These are phyloP conservation scores for Lithobates sylvaticus DNA, from an alignment of 2,797 vertebrate species.

Conservation along the genomic window DNA sequence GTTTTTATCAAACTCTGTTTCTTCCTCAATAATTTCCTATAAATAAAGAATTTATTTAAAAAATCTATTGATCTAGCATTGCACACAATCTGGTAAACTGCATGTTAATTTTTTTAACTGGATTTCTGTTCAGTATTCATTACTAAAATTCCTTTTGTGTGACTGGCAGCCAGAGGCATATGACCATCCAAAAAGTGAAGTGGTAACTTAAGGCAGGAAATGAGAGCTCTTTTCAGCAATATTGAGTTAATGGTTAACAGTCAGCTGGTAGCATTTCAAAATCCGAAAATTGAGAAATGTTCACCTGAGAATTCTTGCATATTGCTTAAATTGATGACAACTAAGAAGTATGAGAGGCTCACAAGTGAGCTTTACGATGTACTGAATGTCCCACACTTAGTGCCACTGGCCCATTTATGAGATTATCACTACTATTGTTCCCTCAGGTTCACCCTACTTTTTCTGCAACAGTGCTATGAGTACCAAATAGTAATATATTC, in stretches of 20 bases:
- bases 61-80: neutral
- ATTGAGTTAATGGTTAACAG: neutral
- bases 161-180: neutral
- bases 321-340: conserved; percentile 33
- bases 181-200: conserved; percentile 26
- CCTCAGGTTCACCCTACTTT: too few relatives aligned
- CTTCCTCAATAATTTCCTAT: too few relatives aligned
- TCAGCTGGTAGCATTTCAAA: conserved; percentile 6
- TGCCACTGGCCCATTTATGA: neutral
- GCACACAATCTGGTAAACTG: neutral
- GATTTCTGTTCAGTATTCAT: neutral
- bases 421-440: too few relatives aligned
- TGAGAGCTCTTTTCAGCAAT: conserved; percentile 17
- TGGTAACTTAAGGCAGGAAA: conserved; percentile 2
- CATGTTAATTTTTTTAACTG: neutral
- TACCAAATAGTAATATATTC: too few relatives aligned
- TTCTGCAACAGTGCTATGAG: too few relatives aligned
- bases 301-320: neutral
- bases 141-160: neutral
- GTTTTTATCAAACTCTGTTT: too few relatives aligned
- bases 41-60: too few relatives aligned
- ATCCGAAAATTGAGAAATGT: conserved; percentile 10
- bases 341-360: neutral
- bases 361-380: neutral
- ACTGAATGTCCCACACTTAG: neutral